Evolutionary conservation across 2,888 invertebrate species (phyloP).

Genomic region (Pollenia griseotomentosa): DNA sequence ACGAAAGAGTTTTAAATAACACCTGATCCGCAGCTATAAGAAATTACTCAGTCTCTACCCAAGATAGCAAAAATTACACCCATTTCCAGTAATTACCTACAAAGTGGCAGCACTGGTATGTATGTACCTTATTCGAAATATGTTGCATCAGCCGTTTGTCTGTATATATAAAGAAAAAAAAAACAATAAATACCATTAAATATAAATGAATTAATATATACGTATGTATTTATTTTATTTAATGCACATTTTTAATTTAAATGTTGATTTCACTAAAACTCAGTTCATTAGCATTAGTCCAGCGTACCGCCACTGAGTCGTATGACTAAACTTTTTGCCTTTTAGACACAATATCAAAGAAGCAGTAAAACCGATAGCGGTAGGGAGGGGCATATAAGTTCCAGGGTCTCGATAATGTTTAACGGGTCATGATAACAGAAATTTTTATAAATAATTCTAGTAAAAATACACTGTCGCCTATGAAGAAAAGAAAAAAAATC

Average conservation of each 20-base stretch:
- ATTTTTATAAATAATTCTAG: conserved; percentile 42
- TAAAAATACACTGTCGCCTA: conserved; percentile 15
- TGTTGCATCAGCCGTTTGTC: conserved; percentile 64
- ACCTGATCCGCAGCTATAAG: too few species aligned
- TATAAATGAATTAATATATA: background rate
- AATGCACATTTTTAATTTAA: conserved; percentile 33
- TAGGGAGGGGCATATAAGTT: conserved; percentile 53
- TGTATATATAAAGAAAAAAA: background rate
- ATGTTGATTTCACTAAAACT: conserved; percentile 36
- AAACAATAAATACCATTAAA: conserved; percentile 11
- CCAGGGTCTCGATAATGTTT: conserved; percentile 78
- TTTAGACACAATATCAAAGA: conserved; percentile 7
- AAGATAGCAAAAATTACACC: too few species aligned
- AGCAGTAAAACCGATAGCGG: background rate
- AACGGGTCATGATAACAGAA: conserved; percentile 78
- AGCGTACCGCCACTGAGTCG: background rate
- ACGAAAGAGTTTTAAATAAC: too few species aligned
- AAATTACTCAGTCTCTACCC: too few species aligned
- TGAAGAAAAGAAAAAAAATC: background rate
- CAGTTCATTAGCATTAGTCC: conserved; percentile 66
- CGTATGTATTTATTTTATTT: conserved; percentile 1
- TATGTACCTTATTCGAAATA: conserved; percentile 2
- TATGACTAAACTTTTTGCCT: background rate
- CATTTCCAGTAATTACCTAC: too few species aligned
- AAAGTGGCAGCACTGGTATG: background rate